Evolutionary conservation across 2,888 invertebrate genomes (phyloP), one percentile per base, ranked within the genome.

Genomic region (Germaria angustata): DNA sequence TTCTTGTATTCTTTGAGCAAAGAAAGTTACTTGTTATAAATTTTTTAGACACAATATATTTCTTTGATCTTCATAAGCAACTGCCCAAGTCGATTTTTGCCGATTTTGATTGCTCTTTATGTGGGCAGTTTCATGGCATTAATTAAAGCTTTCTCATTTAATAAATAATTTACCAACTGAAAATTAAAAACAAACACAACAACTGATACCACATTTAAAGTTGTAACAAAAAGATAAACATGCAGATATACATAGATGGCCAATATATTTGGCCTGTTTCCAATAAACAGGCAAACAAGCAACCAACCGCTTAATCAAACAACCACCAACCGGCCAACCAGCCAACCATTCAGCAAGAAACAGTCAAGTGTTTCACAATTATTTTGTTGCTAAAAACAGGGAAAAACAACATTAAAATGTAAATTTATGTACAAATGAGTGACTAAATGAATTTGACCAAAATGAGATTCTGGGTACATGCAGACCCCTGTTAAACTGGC

Each of bases 201-300:
- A 53, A 53, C 28, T 34, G 9, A 72, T 51, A 44, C 59, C 59
- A 49, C 39, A 44, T 57, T 57, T 5, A 20, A 9, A 36, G 32
- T 49, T 49, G 39, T 24, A 59, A 34, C 36, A 17, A 44, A 28
- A 5, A 41, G 15, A 55, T 41, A 32, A 32, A 63, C 20, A 53
- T 51, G 41, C 4, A n/a, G 28, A 28, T 22, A 32, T 15, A 39
- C 28, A 36, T n/a, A 53, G 3, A 44, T 36, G 46, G 44, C 20
- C 4, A 15, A 59, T 13, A 61, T 55, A 65, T 53, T 75, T 73
- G 73, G 63, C 63, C 63, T 51, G 61, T 63, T 75, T 75, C 44
- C 41, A 73, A 51, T 28, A 28, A 41, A 73, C 9, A 13, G 13
- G 13, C 39, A 39, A 39, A 39, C 39, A n/a, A 44, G 17, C n/a